Conservation (phyloP, 2,113 vertebrate species). For the Merops nubicus region DNA sequence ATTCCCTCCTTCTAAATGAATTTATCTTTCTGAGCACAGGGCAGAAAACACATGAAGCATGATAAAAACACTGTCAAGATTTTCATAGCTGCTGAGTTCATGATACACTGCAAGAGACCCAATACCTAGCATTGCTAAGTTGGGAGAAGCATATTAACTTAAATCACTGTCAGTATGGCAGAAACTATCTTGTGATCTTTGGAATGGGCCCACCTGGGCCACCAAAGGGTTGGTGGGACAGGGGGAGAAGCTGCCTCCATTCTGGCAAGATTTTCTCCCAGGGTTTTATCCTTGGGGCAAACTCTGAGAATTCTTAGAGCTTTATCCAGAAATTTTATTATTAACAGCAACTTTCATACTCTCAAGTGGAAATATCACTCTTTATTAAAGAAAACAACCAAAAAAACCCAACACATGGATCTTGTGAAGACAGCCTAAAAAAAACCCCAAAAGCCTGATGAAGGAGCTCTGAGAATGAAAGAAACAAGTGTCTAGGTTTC, state of each 20-base stretch:
- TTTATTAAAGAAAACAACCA: neutral
- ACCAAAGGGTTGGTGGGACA: neutral
- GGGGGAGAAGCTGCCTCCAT: accelerated
- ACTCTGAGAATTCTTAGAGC: neutral
- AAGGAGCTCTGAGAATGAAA: neutral
- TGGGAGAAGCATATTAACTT: neutral
- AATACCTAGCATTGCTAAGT: neutral
- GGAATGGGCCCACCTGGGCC: neutral
- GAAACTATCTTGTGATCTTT: neutral
- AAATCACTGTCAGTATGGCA: neutral
- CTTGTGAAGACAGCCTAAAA: neutral
- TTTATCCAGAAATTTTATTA: neutral
- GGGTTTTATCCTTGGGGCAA: neutral
- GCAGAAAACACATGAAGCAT: neutral
- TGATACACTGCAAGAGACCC: neutral
- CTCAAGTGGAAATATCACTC: neutral
- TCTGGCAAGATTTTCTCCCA: neutral
- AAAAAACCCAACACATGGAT: neutral
- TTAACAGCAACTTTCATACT: neutral
- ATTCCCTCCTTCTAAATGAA: neutral
- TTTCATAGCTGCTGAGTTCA: neutral
- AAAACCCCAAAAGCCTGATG: neutral
- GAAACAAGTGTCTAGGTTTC: neutral
- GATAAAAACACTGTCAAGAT: neutral
- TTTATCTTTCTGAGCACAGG: neutral